Evolutionary conservation across 2,113 vertebrate species (phyloP).

Genomic region (Ameiurus melas): DNA sequence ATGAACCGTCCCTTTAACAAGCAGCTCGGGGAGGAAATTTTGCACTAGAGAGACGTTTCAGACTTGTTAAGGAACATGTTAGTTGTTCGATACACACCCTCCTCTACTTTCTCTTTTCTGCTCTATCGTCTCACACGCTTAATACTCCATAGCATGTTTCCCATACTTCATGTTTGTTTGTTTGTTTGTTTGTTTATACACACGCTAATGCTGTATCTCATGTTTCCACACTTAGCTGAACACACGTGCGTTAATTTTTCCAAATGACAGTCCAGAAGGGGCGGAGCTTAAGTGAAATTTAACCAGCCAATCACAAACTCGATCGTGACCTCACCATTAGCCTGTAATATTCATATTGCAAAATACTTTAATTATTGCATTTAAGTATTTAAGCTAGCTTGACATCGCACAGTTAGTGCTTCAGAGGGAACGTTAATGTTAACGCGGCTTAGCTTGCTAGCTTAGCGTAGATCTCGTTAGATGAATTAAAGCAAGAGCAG

Average conservation of each 20-base stretch:
- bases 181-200: neutral
- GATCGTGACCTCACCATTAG: neutral
- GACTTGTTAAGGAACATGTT: neutral
- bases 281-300: neutral
- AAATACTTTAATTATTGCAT: neutral
- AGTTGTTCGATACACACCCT: neutral
- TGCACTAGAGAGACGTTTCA: neutral
- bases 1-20: slow-evolving; percentile 8
- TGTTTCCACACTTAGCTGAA: neutral
- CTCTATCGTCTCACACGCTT: neutral
- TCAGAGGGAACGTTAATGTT: neutral
- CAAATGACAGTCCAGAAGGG: neutral
- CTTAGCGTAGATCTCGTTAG: neutral
- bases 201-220: neutral
- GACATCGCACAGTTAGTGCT: neutral
- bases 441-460: neutral
- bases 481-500: neutral
- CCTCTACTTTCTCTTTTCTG: neutral
- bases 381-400: neutral
- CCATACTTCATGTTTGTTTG: no score
- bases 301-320: neutral
- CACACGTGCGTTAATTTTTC: neutral
- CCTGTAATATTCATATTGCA: neutral
- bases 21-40: neutral
- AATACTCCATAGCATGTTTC: no score